phyloP scores from a whole-genome alignment of 2,888 invertebrate genomes.

The Nomada flava region DNA sequence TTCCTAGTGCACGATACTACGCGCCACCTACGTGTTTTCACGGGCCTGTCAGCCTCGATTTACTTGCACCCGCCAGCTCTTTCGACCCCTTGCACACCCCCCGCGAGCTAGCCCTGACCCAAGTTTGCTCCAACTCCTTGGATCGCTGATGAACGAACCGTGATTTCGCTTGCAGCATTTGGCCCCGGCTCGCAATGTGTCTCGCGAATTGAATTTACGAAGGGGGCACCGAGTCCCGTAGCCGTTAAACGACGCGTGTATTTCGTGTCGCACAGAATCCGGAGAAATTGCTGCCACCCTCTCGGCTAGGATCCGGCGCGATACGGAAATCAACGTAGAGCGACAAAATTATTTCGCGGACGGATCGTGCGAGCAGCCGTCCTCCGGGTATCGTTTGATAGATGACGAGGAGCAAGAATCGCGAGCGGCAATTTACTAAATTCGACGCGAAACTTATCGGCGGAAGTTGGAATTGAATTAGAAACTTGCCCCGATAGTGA shows the following conservation, averaged over 20 bases:
- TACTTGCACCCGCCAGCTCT: conserved; percentile 20
- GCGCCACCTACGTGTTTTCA: conserved; percentile 32
- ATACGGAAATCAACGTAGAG: background rate
- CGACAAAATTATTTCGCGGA: conserved; percentile 7
- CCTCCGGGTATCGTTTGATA: background rate
- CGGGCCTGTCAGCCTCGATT: conserved; percentile 51
- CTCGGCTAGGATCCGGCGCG: background rate
- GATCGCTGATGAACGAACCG: conserved; percentile 41
- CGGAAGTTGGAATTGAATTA: conserved; percentile 20
- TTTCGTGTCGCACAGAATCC: background rate
- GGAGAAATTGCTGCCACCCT: background rate
- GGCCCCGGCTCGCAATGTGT: background rate
- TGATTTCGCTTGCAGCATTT: conserved; percentile 26
- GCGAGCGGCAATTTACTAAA: conserved; percentile 4
- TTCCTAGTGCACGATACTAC: conserved; percentile 40
- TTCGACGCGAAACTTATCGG: background rate
- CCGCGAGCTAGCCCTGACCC: conserved; percentile 6
- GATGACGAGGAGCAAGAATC: background rate
- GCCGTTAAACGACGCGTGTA: background rate
- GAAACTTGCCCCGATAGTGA: conserved; percentile 2
- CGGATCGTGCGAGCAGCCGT: background rate
- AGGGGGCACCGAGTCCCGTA: too few relatives aligned
- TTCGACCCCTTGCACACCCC: background rate
- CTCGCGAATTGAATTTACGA: conserved; percentile 39
- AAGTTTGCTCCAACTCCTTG: conserved; percentile 42